phyloP scores from a whole-genome alignment of 2,113 vertebrate species.

The Gopherus flavomarginatus region DNA sequence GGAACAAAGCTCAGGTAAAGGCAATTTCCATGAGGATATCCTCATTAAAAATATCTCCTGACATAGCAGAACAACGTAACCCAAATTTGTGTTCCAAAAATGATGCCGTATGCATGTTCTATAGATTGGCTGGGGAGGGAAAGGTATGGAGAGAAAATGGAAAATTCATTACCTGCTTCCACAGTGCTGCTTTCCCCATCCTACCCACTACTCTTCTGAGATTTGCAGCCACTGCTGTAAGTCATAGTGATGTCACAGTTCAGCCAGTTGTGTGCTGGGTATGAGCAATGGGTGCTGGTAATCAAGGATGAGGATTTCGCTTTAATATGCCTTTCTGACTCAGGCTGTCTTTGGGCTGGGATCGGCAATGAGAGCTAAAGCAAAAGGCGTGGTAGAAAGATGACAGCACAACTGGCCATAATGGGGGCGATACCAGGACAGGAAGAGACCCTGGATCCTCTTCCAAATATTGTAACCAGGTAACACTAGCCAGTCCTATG shows the following conservation, averaged over 20 bases:
- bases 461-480: conserved; percentile 43
- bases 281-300: not conserved
- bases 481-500: not conserved
- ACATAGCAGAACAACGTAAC: not conserved
- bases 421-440: not conserved
- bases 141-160: not conserved
- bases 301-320: not conserved
- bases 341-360: conserved; percentile 18
- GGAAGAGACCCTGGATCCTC: conserved; percentile 24
- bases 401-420: not conserved
- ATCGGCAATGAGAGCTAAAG: not conserved
- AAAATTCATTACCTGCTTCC: not conserved
- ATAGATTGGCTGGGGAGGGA: not conserved
- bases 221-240: not conserved
- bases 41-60: not conserved
- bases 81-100: not conserved
- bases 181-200: not conserved
- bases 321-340: conserved; percentile 19
- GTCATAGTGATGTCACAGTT: conserved; percentile 11
- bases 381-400: not conserved
- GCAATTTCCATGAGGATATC: not conserved
- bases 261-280: not conserved
- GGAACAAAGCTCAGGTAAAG: not conserved
- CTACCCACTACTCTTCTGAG: not conserved
- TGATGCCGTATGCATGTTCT: not conserved